Percentiles rank a stretch among this genome's conserved stretches.
phyloP scores from a whole-genome alignment of 2,113 vertebrate species.

The Lophotis ruficrista region DNA sequence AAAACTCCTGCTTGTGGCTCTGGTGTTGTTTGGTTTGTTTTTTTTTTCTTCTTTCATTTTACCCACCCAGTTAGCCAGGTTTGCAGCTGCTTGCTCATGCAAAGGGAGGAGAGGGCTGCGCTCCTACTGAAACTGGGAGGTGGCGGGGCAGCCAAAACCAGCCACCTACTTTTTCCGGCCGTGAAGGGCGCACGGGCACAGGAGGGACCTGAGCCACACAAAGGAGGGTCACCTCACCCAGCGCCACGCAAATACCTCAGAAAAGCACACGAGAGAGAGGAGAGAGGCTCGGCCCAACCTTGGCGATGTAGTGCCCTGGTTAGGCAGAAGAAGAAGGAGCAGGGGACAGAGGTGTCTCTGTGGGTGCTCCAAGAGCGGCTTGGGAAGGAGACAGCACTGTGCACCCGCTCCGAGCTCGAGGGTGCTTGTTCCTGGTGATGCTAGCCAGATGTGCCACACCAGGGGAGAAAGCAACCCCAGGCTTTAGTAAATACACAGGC shows the following conservation, averaged over 20 bases:
- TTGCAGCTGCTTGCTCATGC: neutral
- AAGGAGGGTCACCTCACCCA: neutral
- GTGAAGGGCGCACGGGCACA: rapidly evolving
- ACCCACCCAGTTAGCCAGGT: neutral
- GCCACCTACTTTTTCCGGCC: neutral
- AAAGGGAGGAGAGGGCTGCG: neutral
- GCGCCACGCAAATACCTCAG: neutral
- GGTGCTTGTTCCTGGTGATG: rapidly evolving
- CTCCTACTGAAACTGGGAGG: neutral
- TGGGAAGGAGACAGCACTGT: neutral
- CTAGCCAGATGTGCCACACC: neutral
- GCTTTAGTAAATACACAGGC: neutral
- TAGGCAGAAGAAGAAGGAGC: neutral
- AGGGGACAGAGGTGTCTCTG: neutral
- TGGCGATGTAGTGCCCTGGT: rapidly evolving
- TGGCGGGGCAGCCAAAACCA: rapidly evolving
- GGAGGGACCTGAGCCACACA: neutral
- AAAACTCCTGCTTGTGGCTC: neutral
- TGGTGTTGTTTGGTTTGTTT: neutral
- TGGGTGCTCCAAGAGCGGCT: neutral
- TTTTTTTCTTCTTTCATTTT: neutral
- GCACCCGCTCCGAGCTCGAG: neutral
- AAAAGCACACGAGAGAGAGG: neutral
- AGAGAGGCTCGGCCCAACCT: neutral
- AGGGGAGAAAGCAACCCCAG: neutral